Base-by-base conservation (phyloP, 2,888 invertebrate species). In the Mesopsocus fuscifrons region DNA sequence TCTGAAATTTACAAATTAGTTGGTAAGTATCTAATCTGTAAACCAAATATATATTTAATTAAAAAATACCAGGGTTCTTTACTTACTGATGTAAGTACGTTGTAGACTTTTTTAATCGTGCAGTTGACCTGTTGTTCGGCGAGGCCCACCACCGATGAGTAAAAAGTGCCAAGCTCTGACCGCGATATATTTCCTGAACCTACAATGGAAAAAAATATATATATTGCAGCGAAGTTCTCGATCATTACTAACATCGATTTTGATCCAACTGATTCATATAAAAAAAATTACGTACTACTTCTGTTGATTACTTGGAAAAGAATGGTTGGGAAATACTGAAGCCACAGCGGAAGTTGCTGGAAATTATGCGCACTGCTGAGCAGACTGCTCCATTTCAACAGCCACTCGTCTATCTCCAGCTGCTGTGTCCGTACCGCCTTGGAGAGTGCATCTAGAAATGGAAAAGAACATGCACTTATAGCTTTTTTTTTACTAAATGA, bases 31-130 rank as follows among this genome's bases (percentile, higher is more conserved):
- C 44, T 9, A 48, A 45, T 41, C 40, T 34, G 20, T 31, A 21
- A 23, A 15, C 9, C 18, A 6, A 31, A 33, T 18, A 33, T 11
- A 42, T 35, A n/a, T n/a, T n/a, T 40, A 42, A n/a, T 42, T 15
- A 6, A n/a, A 16, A 20, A 26, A 13, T 40, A 42, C 18, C 3
- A 41, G 9, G 22, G 41, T 15, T 18, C 11, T 34, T 26, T 43
- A 66, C 70, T 71, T 63, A 79, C 79, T 51, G 78, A 77, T 20
- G 80, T 79, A 71, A 80, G 71, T 20, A 75, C 69, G 55, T 71
- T 69, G 58, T 72, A 78, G 1, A 77, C 77, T 1, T 71, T 66
- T 52, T 76, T 74, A 50, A 79, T 65, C 47, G 74, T 71, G 53
- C 75, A 73, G 16, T 70, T 72, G 11, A 77, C 70, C 52, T 71